phyloP scores from a whole-genome alignment of 2,888 invertebrate species.

The Prostheceraeus crozeri region DNA sequence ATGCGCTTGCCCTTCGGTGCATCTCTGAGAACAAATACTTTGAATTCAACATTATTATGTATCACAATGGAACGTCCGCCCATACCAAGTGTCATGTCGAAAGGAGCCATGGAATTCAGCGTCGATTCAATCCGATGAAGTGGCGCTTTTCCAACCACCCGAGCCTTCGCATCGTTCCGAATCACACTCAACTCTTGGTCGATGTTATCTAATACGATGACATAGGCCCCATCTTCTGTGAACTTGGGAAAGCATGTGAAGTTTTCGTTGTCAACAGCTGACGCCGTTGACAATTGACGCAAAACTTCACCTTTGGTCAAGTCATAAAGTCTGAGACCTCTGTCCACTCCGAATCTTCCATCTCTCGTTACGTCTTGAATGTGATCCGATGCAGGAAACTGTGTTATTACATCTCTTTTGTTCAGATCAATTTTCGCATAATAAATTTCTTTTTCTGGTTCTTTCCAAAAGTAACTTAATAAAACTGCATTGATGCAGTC shows the following conservation, averaged over 20 bases:
- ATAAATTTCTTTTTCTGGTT: slow-evolving; percentile 37
- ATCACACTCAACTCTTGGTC: slow-evolving; percentile 29
- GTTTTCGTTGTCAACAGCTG: neutral
- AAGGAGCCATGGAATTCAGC: slow-evolving; percentile 8
- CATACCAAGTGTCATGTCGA: slow-evolving; percentile 28
- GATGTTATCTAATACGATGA: slow-evolving; percentile 24
- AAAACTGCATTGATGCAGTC: slow-evolving; percentile 5
- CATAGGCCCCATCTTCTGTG: slow-evolving; percentile 32
- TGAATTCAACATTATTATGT: slow-evolving; percentile 31
- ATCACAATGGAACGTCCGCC: slow-evolving; percentile 28
- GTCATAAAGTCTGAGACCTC: slow-evolving; percentile 27
- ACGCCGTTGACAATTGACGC: slow-evolving; percentile 7
- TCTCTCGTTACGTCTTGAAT: slow-evolving; percentile 35
- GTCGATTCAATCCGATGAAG: slow-evolving; percentile 22
- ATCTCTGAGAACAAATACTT: slow-evolving; percentile 34
- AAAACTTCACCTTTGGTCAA: slow-evolving; percentile 29
- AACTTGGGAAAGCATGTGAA: slow-evolving; percentile 25
- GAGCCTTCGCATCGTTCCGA: neutral
- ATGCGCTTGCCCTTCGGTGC: neutral
- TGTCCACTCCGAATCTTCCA: slow-evolving; percentile 32
- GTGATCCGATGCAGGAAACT: slow-evolving; percentile 27
- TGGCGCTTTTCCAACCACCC: slow-evolving; percentile 19
- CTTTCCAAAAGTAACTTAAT: slow-evolving; percentile 33
- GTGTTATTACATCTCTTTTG: slow-evolving; percentile 34
- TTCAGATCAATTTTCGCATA: slow-evolving; percentile 34